Percentiles rank a stretch among this genome's conserved stretches.
Conservation (phyloP, 2,797 vertebrate genomes). For the Antennarius maculatus region DNA sequence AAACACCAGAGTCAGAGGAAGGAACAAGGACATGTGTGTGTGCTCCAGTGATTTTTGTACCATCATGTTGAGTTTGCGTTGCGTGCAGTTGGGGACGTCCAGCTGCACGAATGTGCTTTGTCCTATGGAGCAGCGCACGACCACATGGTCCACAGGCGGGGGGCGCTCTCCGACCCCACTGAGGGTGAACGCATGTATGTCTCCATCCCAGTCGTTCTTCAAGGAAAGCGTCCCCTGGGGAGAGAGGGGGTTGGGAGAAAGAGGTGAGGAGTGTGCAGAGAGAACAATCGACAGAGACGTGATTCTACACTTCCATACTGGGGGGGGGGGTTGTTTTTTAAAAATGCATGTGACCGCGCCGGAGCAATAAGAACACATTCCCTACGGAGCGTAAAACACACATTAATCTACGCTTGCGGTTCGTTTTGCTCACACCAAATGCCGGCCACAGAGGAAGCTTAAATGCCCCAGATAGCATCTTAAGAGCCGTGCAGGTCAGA, state of each 20-base stretch:
- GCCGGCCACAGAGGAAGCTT: no score
- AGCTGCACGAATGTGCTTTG: constrained; percentile 68
- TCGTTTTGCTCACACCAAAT: not conserved
- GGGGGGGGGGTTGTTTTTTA: no score
- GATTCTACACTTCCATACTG: not conserved
- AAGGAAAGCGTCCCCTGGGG: constrained; percentile 82
- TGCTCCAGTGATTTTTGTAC: constrained; percentile 53
- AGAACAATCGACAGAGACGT: not conserved
- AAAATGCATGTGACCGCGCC: not conserved
- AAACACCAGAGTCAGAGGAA: constrained; percentile 2
- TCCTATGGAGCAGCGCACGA: constrained; percentile 81
- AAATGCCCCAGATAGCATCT: no score
- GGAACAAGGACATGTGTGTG: no score
- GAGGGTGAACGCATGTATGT: constrained; percentile 76
- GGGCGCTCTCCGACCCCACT: constrained; percentile 83
- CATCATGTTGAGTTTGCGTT: constrained; percentile 75
- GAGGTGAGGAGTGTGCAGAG: not conserved
- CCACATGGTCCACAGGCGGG: constrained; percentile 75
- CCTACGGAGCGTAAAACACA: not conserved
- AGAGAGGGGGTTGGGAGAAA: constrained; percentile 33
- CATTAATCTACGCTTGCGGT: not conserved
- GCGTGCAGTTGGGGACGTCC: constrained; percentile 83
- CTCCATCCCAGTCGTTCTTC: constrained; percentile 75
- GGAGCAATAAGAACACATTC: not conserved
- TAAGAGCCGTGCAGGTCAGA: no score